phyloP scores from a whole-genome alignment of 1,140 invertebrate species.

The Acyrthosiphon pisum region DNA sequence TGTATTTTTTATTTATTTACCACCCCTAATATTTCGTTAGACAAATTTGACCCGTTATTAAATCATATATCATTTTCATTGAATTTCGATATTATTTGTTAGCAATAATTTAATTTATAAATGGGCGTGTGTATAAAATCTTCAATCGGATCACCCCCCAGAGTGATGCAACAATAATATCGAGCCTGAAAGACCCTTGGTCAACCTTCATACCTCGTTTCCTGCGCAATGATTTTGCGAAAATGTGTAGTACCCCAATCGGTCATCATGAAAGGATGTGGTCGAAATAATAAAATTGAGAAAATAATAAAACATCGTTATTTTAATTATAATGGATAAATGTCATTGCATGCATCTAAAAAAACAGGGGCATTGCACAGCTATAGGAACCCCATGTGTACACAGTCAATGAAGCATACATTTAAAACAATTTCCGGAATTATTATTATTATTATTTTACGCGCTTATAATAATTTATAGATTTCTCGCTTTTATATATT shows the following conservation, averaged over 20 bases:
- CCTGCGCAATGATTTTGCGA: constrained; percentile 40
- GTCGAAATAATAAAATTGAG: background rate
- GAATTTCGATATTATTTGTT: background rate
- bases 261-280: background rate
- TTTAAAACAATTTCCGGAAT: constrained; percentile 34
- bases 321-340: background rate
- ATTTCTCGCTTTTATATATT: background rate
- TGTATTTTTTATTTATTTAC: background rate
- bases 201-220: constrained; percentile 16
- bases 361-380: background rate
- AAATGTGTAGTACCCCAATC: background rate
- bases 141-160: background rate
- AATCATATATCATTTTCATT: background rate
- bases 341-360: background rate
- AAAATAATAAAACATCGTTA: background rate
- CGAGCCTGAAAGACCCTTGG: background rate
- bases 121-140: constrained; percentile 32
- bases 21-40: background rate
- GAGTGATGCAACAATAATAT: background rate
- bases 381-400: no score
- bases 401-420: background rate
- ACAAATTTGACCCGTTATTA: background rate
- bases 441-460: background rate
- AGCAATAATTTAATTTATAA: background rate
- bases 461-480: background rate